Evolutionary conservation across 2,113 vertebrate species (phyloP).

Genomic region (Lepisosteus oculatus): DNA sequence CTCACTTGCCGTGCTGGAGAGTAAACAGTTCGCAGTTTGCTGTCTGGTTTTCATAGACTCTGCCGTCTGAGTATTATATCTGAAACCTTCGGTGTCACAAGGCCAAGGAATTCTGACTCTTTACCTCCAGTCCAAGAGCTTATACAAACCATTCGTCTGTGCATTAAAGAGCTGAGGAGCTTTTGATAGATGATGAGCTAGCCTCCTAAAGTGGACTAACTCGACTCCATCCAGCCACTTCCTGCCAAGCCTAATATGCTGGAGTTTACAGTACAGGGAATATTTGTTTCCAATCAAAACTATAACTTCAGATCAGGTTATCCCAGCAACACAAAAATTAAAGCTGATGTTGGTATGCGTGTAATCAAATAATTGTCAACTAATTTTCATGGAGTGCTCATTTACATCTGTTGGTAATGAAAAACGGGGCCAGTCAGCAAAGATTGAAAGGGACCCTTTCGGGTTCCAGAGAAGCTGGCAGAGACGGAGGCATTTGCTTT

Average conservation of each 20-base stretch:
- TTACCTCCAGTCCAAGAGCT: background rate
- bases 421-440: too few species aligned
- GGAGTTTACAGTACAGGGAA: background rate
- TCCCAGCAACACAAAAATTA: too few species aligned
- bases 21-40: conserved; percentile 50
- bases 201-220: background rate
- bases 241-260: conserved; percentile 2
- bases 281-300: too few species aligned
- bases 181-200: conserved; percentile 16
- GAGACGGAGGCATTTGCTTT: too few species aligned
- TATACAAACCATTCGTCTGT: conserved; percentile 13
- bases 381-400: too few species aligned
- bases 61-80: conserved; percentile 43
- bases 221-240: conserved; percentile 15
- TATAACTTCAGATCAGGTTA: too few species aligned
- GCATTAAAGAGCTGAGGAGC: background rate
- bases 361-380: too few species aligned
- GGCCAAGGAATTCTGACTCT: conserved; percentile 28
- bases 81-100: conserved; percentile 20
- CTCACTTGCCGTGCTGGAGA: conserved; percentile 35
- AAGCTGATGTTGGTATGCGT: too few species aligned
- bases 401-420: too few species aligned
- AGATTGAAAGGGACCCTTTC: too few species aligned
- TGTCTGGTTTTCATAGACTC: conserved; percentile 41
- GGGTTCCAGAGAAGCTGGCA: too few species aligned